Evolutionary conservation across 2,888 invertebrate genomes (phyloP).

Genomic region (Cinara cedri): DNA sequence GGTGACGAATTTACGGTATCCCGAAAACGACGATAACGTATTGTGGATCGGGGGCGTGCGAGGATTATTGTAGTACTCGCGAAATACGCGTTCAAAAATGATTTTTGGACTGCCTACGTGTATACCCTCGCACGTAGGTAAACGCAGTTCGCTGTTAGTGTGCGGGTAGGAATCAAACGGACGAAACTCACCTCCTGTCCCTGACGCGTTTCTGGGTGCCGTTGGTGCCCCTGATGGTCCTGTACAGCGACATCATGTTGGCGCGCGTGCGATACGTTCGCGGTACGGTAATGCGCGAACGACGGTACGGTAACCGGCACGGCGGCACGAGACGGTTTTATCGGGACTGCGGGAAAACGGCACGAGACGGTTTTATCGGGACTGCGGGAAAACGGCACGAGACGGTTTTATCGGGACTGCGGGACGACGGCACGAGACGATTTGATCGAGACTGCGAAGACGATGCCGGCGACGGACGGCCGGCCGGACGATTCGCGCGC

Average conservation of each 20-base stretch:
- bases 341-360: neutral
- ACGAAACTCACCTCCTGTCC: conserved; percentile 66
- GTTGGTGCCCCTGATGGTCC: conserved; percentile 66
- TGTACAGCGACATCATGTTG: conserved; percentile 69
- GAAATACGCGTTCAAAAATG: no score
- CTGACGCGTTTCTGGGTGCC: conserved; percentile 66
- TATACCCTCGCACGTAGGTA: no score
- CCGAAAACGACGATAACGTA: no score
- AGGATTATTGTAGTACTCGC: no score
- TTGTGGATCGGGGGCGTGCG: no score
- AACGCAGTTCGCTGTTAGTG: no score
- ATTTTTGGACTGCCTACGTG: no score
- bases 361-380: neutral
- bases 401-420: neutral
- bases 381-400: neutral
- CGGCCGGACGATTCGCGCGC: neutral
- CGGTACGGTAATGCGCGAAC: neutral
- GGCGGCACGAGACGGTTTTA: neutral
- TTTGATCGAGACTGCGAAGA: neutral
- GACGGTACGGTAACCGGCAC: no score
- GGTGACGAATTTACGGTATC: no score
- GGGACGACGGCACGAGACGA: neutral
- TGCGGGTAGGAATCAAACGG: no score
- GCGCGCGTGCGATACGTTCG: conserved; percentile 25
- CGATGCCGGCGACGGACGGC: neutral